A percentile compares a stretch with the other conserved stretches of the same genome.
Conservation (phyloP, 2,113 vertebrate species). For the Mastomys coucha region DNA sequence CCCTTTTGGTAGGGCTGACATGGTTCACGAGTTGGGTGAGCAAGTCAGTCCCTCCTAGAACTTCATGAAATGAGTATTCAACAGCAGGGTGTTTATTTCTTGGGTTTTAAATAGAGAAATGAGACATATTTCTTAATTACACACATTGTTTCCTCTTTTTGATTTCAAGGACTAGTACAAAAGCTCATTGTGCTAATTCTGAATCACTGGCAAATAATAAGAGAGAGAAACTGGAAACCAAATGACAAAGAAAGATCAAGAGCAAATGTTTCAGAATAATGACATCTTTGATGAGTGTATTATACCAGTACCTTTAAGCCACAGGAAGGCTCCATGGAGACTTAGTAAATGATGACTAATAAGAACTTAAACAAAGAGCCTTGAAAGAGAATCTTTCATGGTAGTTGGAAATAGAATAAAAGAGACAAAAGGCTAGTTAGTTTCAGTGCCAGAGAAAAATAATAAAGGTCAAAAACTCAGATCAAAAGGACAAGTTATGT, state of each 20-base stretch:
- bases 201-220: constrained; percentile 51
- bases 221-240: constrained; percentile 11
- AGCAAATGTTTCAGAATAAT: constrained; percentile 61
- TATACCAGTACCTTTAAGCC: background rate
- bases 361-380: constrained; percentile 62
- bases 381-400: constrained; percentile 54
- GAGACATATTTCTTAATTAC: constrained; percentile 32
- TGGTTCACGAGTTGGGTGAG: background rate
- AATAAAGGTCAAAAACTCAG: constrained; percentile 51
- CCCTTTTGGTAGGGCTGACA: background rate
- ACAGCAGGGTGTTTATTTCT: background rate
- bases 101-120: constrained; percentile 30
- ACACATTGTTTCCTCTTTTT: background rate
- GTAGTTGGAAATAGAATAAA: constrained; percentile 60
- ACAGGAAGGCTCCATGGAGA: background rate
- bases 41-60: background rate
- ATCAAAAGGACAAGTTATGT: constrained; percentile 22
- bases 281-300: constrained; percentile 51
- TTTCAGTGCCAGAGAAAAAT: constrained; percentile 32
- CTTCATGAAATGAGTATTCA: constrained; percentile 8
- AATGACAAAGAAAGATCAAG: constrained; percentile 47
- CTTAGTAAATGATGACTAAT: constrained; percentile 47
- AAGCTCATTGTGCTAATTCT: constrained; percentile 53
- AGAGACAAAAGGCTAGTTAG: constrained; percentile 52
- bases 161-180: constrained; percentile 17